Evolutionary conservation across 2,113 vertebrate species (phyloP).

Genomic region (Megatriorchis doriae): DNA sequence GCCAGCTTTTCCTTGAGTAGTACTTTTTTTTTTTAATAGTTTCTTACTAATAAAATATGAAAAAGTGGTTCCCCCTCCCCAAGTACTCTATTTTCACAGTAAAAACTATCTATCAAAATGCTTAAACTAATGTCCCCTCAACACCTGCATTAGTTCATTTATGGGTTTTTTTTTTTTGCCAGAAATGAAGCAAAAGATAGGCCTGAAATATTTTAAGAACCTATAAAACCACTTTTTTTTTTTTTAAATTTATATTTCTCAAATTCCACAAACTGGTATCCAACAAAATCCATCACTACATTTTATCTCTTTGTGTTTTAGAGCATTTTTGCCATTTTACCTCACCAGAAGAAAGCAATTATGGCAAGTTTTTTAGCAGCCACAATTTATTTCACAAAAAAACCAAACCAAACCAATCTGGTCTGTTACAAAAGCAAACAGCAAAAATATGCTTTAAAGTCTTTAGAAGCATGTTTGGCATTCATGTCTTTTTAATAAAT

Average conservation of each 20-base stretch:
- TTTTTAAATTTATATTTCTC: neutral
- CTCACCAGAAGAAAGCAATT: neutral
- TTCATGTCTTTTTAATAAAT: neutral
- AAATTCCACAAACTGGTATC: neutral
- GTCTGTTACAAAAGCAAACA: neutral
- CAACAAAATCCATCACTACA: neutral
- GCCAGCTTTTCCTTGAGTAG: neutral
- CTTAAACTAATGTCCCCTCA: neutral
- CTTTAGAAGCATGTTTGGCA: neutral
- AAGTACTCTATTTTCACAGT: neutral
- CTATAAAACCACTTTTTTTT: neutral
- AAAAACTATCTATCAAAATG: neutral
- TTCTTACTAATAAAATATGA: neutral
- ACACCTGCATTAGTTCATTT: neutral
- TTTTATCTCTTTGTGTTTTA: neutral
- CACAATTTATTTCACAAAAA: neutral
- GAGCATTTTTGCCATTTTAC: neutral
- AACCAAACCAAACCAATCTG: neutral
- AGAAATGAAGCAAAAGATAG: neutral
- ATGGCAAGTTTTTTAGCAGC: neutral
- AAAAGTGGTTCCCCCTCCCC: neutral
- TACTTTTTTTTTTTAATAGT: neutral
- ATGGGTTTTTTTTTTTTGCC: neutral
- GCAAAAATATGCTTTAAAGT: neutral
- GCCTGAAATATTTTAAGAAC: neutral